These are phyloP conservation scores for Hirtodrosophila alboralis DNA, from an alignment of 2,888 invertebrate genomes.

Conservation along the genomic window DNA sequence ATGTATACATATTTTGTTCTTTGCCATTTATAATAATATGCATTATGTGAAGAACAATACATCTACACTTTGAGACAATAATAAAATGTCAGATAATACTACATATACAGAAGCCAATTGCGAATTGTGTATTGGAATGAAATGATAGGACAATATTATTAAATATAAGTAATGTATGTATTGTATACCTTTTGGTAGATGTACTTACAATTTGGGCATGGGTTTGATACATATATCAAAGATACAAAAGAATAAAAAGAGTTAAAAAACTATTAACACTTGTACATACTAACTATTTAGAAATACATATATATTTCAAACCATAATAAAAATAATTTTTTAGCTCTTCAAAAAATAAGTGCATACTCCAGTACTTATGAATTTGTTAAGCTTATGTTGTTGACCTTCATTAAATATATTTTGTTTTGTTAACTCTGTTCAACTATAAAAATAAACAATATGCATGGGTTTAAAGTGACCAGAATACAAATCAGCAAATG, in stretches of 20 bases:
- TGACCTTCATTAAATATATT: conserved; percentile 21
- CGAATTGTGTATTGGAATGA: conserved; percentile 27
- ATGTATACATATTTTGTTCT: conserved; percentile 58
- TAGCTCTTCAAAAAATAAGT: conserved; percentile 41
- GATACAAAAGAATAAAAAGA: conserved; percentile 7
- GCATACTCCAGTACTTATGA: conserved; percentile 22
- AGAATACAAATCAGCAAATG: conserved; percentile 8
- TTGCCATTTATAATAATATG: conserved; percentile 32
- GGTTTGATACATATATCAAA: conserved; percentile 42
- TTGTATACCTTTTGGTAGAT: conserved; percentile 59
- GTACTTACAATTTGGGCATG: conserved; percentile 45
- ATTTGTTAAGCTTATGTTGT: conserved; percentile 70
- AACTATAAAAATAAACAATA: conserved; percentile 29
- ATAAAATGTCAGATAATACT: conserved; percentile 19
- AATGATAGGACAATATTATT: conserved; percentile 44
- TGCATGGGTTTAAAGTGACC: conserved; percentile 13
- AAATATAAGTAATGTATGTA: conserved; percentile 39
- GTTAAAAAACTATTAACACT: conserved; percentile 12
- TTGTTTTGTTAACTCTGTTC: conserved; percentile 9
- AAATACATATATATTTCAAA: conserved; percentile 30
- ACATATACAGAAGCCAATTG: conserved; percentile 11
- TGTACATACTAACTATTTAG: conserved; percentile 35
- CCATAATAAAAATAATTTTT: conserved; percentile 31
- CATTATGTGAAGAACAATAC: conserved; percentile 26
- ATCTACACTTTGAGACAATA: conserved; percentile 54